phyloP scores from a whole-genome alignment of 2,797 vertebrate genomes.

The Scleropages formosus region DNA sequence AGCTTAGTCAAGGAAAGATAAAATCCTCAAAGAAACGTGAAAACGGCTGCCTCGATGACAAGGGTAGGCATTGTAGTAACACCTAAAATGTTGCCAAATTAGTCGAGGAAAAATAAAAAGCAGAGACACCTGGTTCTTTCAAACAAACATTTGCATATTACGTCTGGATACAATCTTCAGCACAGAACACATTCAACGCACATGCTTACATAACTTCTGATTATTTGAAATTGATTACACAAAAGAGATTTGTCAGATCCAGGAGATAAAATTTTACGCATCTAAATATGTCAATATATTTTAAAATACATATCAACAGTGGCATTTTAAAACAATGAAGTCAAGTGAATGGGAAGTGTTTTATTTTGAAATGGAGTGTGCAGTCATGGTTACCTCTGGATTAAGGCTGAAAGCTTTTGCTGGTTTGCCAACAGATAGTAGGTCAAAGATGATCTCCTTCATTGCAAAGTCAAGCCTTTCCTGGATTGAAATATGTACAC shows the following conservation, averaged over 20 bases:
- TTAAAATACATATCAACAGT: neutral
- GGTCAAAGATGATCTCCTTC: slow-evolving; percentile 82
- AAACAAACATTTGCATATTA: neutral
- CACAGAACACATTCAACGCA: neutral
- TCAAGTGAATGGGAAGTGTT: neutral
- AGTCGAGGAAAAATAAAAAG: neutral
- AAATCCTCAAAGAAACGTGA: neutral
- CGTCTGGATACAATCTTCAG: neutral
- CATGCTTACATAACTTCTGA: too few species aligned
- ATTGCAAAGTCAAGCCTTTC: slow-evolving; percentile 80
- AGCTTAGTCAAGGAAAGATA: neutral
- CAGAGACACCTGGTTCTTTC: neutral
- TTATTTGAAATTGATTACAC: too few species aligned
- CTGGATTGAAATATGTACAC: slow-evolving; percentile 44
- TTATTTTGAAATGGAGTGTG: slow-evolving; percentile 9
- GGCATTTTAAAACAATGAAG: neutral
- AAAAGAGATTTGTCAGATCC: too few species aligned
- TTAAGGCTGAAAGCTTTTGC: slow-evolving; percentile 81
- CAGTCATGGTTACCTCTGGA: slow-evolving; percentile 68
- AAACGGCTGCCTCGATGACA: neutral
- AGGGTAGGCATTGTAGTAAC: neutral
- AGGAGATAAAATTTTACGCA: neutral
- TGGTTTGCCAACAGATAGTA: slow-evolving; percentile 76
- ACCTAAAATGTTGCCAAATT: neutral
- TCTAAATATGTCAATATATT: neutral